Evolutionary conservation across 2,888 invertebrate genomes (phyloP), one percentile per base, ranked within the genome.

Genomic region (Agelastica alni): DNA sequence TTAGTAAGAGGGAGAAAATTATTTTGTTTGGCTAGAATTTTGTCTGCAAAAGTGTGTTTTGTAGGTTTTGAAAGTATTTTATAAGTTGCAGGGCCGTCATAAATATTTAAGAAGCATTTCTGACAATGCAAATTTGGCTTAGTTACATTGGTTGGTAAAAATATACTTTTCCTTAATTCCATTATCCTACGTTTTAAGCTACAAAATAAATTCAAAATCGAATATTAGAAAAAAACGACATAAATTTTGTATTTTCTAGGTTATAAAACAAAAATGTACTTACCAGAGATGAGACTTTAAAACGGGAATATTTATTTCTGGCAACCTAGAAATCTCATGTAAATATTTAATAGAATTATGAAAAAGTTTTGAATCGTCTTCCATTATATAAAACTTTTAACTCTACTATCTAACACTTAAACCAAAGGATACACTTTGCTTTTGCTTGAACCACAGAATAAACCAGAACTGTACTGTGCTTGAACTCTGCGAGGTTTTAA

Each of bases 181-280:
- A 58, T 58, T 9, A 61, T 39, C 36, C 54, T 56, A 13, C 58
- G 32, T 42, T 59, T 59, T 16, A 58, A 51, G 4, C 61, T 61
- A 41, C 17, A 56, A 49, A 18, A 7, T 3, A 47, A 30, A 2
- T n/a, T 4, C 1, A 30, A 12, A 30, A n/a, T 4, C n/a, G n/a
- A 3, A 12, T 12, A 30, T 10, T 7, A 2, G 12, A 7, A 30
- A 30, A 30, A 4, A 30, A 7, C 12, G 12, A n/a, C 7, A 30
- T 4, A 12, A 30, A 30, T 5, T 2, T 3, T 9, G 16, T 7
- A 7, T 12, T 14, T 16, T 2, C 9, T 34, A 2, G 7, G 34
- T 14, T 4, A 5, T 7, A 5, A 22, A 36, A 39, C 18, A 17
- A 32, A 22, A 13, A 14, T 39, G 28, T 43, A 51, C 56, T 59